Evolutionary conservation across 2,113 vertebrate genomes (phyloP).

Genomic region (Alexandromys fortis): DNA sequence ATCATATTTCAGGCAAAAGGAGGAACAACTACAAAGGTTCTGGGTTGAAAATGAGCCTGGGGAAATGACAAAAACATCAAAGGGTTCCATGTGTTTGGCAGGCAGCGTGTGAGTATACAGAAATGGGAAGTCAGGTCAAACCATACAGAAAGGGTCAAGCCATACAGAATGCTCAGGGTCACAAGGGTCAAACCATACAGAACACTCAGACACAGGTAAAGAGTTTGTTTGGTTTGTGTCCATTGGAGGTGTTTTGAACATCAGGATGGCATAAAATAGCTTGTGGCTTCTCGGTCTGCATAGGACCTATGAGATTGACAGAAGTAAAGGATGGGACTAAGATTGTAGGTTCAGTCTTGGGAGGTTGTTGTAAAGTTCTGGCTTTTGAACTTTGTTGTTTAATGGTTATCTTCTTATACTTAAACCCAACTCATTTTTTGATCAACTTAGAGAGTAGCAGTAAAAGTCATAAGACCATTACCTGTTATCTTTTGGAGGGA

Average conservation of each 20-base stretch:
- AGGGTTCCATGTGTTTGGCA: not conserved
- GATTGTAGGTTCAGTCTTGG: not conserved
- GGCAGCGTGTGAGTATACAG: not conserved
- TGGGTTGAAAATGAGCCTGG: not conserved
- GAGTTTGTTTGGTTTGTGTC: conserved; percentile 16
- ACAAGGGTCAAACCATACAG: not conserved
- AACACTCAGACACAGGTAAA: not conserved
- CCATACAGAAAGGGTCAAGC: not conserved
- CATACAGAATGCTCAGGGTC: not conserved
- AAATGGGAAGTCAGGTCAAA: conserved; percentile 5
- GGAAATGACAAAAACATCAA: not conserved
- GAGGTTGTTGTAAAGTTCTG: not conserved
- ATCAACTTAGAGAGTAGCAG: not conserved
- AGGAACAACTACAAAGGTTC: not conserved
- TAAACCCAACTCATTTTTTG: not conserved
- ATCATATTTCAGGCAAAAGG: not conserved
- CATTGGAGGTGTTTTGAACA: not conserved
- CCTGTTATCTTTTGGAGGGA: not conserved
- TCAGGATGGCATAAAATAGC: not conserved
- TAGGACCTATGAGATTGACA: not conserved
- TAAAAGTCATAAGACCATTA: too few species aligned
- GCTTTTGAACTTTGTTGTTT: not conserved
- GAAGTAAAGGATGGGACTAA: not conserved
- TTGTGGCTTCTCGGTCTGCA: not conserved
- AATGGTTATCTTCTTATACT: not conserved